Conservation (phyloP, 2,888 invertebrate genomes). For the Neoascia interrupta region DNA sequence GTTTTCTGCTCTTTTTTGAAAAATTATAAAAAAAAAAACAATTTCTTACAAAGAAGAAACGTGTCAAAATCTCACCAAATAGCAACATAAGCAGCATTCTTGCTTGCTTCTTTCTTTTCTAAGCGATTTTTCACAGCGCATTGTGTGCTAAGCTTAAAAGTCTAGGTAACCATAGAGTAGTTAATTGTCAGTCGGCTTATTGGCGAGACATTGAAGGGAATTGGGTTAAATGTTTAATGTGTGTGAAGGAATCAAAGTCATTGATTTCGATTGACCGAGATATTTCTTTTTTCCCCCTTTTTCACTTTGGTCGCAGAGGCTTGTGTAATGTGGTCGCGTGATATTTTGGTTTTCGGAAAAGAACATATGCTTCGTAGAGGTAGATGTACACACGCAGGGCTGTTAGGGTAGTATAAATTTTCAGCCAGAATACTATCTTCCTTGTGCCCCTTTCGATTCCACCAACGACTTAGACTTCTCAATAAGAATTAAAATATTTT, state of each 20-base stretch:
- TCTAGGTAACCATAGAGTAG: not conserved
- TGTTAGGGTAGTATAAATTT: too few species aligned
- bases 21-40: too few species aligned
- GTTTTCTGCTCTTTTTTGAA: not conserved
- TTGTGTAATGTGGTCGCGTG: too few species aligned
- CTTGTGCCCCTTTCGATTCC: not conserved
- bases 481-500: too few species aligned
- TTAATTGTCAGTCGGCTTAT: constrained; percentile 16
- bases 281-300: too few species aligned
- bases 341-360: too few species aligned
- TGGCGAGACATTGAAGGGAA: constrained; percentile 19
- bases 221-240: constrained; percentile 24
- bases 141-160: constrained; percentile 15
- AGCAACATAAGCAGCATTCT: constrained; percentile 17
- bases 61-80: constrained; percentile 16
- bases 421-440: too few species aligned
- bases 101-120: not conserved
- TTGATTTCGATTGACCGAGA: constrained; percentile 7
- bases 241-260: constrained; percentile 15
- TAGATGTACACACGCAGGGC: too few species aligned
- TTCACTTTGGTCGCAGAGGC: too few species aligned
- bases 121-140: constrained; percentile 6
- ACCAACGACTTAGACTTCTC: too few species aligned
- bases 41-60: too few species aligned
- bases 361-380: too few species aligned